Conservation (phyloP, 2,888 invertebrate species). For the Scaptomyza flava region DNA sequence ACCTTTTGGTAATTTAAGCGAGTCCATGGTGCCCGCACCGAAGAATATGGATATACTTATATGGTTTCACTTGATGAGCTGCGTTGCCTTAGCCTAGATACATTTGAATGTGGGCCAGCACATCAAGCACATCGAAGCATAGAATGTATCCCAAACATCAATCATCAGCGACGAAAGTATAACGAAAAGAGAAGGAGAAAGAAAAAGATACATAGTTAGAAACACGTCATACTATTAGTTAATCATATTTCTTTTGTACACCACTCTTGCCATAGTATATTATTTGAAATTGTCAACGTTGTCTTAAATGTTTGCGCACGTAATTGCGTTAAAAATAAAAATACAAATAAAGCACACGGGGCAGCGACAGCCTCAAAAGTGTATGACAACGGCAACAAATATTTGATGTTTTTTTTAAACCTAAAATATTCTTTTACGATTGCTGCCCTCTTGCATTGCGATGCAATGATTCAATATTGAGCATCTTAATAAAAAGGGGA, state of each 20-base stretch:
- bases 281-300: constrained; percentile 58
- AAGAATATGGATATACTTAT: constrained; percentile 42
- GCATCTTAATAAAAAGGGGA: not conserved
- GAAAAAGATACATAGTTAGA: constrained; percentile 33
- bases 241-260: constrained; percentile 60
- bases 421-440: constrained; percentile 8
- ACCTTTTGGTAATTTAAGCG: constrained; percentile 84
- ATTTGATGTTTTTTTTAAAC: constrained; percentile 24
- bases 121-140: constrained; percentile 5
- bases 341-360: constrained; percentile 40
- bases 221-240: constrained; percentile 62
- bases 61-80: constrained; percentile 73
- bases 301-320: constrained; percentile 49
- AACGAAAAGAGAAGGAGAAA: constrained; percentile 15
- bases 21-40: constrained; percentile 79
- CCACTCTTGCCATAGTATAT: constrained; percentile 15
- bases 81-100: constrained; percentile 68
- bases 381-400: constrained; percentile 29
- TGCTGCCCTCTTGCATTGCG: not conserved
- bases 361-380: constrained; percentile 19
- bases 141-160: constrained; percentile 69
- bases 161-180: constrained; percentile 59
- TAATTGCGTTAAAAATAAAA: constrained; percentile 78
- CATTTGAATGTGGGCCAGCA: constrained; percentile 54
- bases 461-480: not conserved